Conservation (phyloP, 1,140 invertebrate genomes). For the Magallana gigas region DNA sequence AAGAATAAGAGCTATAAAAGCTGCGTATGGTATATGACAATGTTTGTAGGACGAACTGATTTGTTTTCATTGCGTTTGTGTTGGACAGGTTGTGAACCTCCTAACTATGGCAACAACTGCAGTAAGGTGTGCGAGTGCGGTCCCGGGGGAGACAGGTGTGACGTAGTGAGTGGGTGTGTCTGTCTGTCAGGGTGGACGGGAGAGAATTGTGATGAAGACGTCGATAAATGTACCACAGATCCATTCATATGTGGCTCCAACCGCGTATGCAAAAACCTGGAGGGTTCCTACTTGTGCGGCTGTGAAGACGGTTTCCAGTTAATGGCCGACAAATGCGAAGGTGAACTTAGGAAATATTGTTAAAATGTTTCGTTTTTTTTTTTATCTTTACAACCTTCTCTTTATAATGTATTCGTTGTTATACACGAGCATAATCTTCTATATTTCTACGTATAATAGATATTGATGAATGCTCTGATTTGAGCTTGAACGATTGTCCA, state of each 20-base stretch:
- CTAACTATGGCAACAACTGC: constrained; percentile 61
- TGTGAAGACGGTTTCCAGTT: constrained; percentile 54
- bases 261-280: constrained; percentile 53
- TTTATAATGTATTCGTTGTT: too few species aligned
- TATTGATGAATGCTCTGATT: neutral
- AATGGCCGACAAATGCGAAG: constrained; percentile 31
- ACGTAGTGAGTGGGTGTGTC: constrained; percentile 63
- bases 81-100: constrained; percentile 57
- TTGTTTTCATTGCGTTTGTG: neutral
- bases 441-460: constrained; percentile 42
- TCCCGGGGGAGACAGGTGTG: constrained; percentile 51
- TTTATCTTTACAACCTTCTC: too few species aligned
- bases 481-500: neutral
- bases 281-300: constrained; percentile 53
- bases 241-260: constrained; percentile 41
- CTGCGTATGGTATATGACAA: neutral
- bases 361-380: too few species aligned
- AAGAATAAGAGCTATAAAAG: neutral
- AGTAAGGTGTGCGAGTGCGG: constrained; percentile 61
- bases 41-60: neutral
- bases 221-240: constrained; percentile 61
- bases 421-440: too few species aligned
- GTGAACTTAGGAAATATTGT: neutral
- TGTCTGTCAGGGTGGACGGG: constrained; percentile 67
- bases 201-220: constrained; percentile 60